Evolutionary conservation across 2,113 vertebrate genomes (phyloP).

Genomic region (Phocoena phocoena): DNA sequence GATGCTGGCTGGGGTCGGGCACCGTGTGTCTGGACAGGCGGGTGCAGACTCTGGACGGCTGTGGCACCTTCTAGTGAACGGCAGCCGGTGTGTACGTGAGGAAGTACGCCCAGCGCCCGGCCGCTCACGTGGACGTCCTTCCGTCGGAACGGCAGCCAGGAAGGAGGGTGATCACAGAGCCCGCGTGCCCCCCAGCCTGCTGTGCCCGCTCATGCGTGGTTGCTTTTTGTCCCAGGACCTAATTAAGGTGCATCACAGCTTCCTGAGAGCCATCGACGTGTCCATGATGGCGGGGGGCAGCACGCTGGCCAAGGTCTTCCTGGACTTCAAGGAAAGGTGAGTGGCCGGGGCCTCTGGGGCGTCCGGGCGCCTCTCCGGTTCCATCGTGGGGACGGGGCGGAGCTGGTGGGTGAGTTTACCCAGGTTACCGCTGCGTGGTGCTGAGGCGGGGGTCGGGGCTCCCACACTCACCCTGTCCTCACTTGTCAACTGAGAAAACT

Average conservation of each 20-base stretch:
- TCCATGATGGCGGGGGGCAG: slow-evolving; percentile 91
- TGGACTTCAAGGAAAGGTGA: slow-evolving; percentile 98
- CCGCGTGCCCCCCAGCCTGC: fast-evolving
- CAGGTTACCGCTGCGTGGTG: fast-evolving
- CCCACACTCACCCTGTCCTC: fast-evolving
- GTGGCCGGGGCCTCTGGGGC: background rate
- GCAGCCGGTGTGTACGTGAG: fast-evolving
- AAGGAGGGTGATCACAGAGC: fast-evolving
- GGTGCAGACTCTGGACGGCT: fast-evolving
- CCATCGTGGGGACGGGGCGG: fast-evolving
- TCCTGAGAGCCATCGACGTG: slow-evolving; percentile 93
- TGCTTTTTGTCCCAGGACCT: slow-evolving; percentile 87
- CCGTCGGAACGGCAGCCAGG: fast-evolving
- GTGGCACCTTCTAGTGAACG: fast-evolving
- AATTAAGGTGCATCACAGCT: slow-evolving; percentile 93
- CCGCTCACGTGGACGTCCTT: fast-evolving
- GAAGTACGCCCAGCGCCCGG: fast-evolving
- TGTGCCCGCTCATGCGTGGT: fast-evolving
- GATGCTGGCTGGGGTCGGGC: fast-evolving
- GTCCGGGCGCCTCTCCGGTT: fast-evolving
- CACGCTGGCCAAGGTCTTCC: slow-evolving; percentile 94
- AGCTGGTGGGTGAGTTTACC: fast-evolving
- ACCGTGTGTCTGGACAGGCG: fast-evolving
- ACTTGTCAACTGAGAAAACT: too few relatives aligned
- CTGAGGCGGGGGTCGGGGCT: background rate